These are phyloP conservation scores for Pachyseris speciosa DNA, from an alignment of 64 coral and sea anemone species.

Conservation along the genomic window DNA sequence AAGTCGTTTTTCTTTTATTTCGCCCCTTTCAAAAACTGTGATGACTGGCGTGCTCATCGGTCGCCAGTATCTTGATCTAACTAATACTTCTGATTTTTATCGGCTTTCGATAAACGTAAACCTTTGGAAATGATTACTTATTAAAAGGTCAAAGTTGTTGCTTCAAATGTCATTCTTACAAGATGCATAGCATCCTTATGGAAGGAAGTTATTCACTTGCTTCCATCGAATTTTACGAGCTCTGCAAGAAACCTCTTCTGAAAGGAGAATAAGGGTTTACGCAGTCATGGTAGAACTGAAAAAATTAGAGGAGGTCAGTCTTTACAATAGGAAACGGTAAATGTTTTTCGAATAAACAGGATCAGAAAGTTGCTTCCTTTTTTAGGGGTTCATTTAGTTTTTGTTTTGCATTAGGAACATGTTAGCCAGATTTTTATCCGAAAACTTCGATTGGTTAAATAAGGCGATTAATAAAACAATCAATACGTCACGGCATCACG, in stretches of 20 bases:
- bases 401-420: background rate
- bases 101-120: background rate
- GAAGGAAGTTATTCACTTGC: too few relatives aligned
- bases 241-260: too few relatives aligned
- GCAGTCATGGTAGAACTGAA: too few relatives aligned
- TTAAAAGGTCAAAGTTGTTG: constrained; percentile 23
- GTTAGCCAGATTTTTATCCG: constrained; percentile 17
- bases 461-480: constrained; percentile 49
- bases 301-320: background rate
- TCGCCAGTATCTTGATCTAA: background rate
- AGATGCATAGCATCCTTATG: too few relatives aligned
- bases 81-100: background rate
- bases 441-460: constrained; percentile 31
- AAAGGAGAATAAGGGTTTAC: too few relatives aligned
- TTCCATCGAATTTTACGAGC: too few relatives aligned
- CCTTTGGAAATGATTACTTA: background rate
- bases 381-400: constrained; percentile 1
- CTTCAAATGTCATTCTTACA: background rate
- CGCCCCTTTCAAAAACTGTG: background rate
- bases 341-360: background rate
- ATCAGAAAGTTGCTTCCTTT: background rate
- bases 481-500: constrained; percentile 35
- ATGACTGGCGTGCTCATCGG: background rate
- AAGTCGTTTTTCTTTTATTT: background rate
- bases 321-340: background rate